Evolutionary conservation across 2,888 invertebrate genomes (phyloP).

Genomic region (Sipha maydis): DNA sequence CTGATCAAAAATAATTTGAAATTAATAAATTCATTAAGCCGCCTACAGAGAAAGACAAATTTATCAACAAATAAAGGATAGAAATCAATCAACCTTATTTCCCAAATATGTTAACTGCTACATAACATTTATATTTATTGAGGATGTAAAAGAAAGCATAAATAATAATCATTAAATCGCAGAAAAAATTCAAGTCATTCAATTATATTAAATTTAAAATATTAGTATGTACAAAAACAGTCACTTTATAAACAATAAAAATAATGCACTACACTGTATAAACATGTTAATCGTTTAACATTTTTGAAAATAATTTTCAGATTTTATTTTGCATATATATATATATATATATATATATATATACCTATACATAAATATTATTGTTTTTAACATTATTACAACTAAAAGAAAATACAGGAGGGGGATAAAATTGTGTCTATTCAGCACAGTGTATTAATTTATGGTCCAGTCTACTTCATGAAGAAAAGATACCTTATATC

Average conservation of each 20-base stretch:
- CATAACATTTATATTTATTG: not conserved
- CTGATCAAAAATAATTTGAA: no score
- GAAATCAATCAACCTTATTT: no score
- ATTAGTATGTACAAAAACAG: conserved; percentile 61
- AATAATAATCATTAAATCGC: not conserved
- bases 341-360: conserved; percentile 6
- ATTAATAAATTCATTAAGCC: no score
- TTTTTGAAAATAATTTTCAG: conserved; percentile 38
- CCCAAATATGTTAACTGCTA: no score
- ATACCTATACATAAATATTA: not conserved
- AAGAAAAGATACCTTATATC: conserved; percentile 68
- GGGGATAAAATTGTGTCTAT: conserved; percentile 20
- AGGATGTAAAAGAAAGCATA: not conserved
- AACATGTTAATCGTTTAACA: conserved; percentile 55
- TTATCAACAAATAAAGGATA: no score
- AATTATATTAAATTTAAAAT: conserved; percentile 59
- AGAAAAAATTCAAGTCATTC: conserved; percentile 37
- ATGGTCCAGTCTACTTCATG: conserved; percentile 4
- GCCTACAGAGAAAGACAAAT: no score
- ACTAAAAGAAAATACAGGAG: not conserved
- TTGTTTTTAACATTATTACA: conserved; percentile 43
- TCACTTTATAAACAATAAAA: conserved; percentile 60
- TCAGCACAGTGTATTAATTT: conserved; percentile 28
- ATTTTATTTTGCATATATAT: conserved; percentile 7
- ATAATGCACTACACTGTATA: conserved; percentile 54